Base-by-base conservation (phyloP, 2,888 invertebrate genomes). In the Orthosia gracilis region DNA sequence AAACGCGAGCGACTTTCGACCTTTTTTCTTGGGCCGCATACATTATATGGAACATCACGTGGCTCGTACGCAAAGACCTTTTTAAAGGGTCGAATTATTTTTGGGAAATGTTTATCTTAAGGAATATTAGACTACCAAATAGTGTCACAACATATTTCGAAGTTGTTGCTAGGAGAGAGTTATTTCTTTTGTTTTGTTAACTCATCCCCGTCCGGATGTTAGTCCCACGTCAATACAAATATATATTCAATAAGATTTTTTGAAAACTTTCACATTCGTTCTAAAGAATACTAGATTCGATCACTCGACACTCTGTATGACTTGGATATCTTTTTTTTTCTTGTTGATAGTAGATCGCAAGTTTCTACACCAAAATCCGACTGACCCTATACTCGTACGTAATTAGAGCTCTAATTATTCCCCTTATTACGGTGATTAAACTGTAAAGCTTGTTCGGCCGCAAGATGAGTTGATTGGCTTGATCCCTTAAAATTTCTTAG, bases 11-110 rank as follows among this genome's bases (percentile, higher is more conserved):
- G 23, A 66, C 71, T 71, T 64, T 58, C 5, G 71, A 75, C 74
- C 79, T 83, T 83, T 70, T 74, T 83, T 57, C 69, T 68, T 40
- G 75, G 79, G 62, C 40, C 58, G 68, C 70, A 71, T 83, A 83
- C 40, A 79, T 75, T 75, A 75, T 31, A 40, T 64, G 40, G 40
- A 40, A 40, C 40, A 9, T 40, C 40, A 40, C 40, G 40, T 40
- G 40, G 40, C 9, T 9, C 40, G 40, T 9, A 40, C 0, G 40
- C 40, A 40, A 40, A 9, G 40, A 40, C 40, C 40, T 40, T 40
- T 40, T 9, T 40, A 40, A 40, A 40, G 40, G 40, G 40, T 40
- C 9, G 40, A 40, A 40, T 40, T 40, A 40, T 40, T 40, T 40
- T 40, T 40, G 1, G 40, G 40, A 40, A 40, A 40, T 9, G 40